Evolutionary conservation across 2,888 invertebrate species (phyloP).

Genomic region (Ecliptopera silaceata): DNA sequence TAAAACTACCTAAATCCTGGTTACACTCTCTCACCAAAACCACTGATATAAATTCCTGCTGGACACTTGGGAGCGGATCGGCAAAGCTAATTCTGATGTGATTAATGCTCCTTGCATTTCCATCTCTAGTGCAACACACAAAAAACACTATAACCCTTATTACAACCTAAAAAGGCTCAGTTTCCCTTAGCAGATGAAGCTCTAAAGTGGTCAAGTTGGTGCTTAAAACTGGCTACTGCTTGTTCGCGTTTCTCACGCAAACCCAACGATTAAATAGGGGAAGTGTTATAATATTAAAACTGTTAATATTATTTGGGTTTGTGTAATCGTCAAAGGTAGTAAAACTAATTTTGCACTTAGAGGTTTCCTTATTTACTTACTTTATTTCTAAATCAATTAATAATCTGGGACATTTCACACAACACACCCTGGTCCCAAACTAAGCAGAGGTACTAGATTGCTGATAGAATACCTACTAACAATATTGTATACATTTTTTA

Average conservation of each 20-base stretch:
- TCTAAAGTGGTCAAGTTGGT: conserved; percentile 44
- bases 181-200: conserved; percentile 23
- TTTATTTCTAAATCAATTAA: too few relatives aligned
- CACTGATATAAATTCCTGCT: conserved; percentile 70
- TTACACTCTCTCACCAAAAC: conserved; percentile 42
- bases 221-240: conserved; percentile 71
- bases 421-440: too few relatives aligned
- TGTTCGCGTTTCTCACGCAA: conserved; percentile 81
- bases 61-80: conserved; percentile 79
- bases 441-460: too few relatives aligned
- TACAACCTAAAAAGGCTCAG: conserved; percentile 28
- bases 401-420: too few relatives aligned
- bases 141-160: conserved; percentile 47
- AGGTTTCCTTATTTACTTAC: too few relatives aligned
- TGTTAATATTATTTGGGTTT: conserved; percentile 54
- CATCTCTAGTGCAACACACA: conserved; percentile 41
- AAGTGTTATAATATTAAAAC: conserved; percentile 71
- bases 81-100: conserved; percentile 82
- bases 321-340: conserved; percentile 36
- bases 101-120: conserved; percentile 80
- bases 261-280: conserved; percentile 72
- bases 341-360: neutral
- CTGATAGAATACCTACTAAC: too few relatives aligned
- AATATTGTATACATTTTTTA: too few relatives aligned
- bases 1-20: conserved; percentile 34